Percentiles rank a stretch among this genome's conserved stretches.
Conservation (phyloP, 2,888 invertebrate genomes). For the Drosophila niveifrons region DNA sequence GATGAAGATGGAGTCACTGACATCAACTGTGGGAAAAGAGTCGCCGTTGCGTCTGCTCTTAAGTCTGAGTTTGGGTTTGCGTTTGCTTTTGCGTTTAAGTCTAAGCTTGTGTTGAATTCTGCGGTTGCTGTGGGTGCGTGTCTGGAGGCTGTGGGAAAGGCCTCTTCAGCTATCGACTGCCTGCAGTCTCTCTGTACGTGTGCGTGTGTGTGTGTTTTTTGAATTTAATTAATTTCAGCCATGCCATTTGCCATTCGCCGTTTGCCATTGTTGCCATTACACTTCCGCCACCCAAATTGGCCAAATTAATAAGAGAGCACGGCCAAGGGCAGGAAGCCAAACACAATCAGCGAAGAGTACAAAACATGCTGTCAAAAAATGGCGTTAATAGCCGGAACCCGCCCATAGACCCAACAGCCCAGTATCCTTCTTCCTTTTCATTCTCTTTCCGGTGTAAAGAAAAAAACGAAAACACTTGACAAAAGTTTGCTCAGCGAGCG, state of each 20-base stretch:
- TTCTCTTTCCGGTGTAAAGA: background rate
- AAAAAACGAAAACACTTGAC: constrained; percentile 43
- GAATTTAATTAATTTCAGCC: constrained; percentile 69
- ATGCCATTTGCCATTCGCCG: constrained; percentile 44
- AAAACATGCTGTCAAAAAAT: constrained; percentile 39
- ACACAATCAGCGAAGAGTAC: constrained; percentile 34
- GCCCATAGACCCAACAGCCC: constrained; percentile 1
- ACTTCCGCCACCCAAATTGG: constrained; percentile 69
- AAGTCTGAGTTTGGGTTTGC: constrained; percentile 6
- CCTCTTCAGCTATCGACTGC: constrained; percentile 18
- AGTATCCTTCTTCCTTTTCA: background rate
- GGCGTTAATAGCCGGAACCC: constrained; percentile 67
- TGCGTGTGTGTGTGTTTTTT: constrained; percentile 38
- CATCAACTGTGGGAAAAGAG: constrained; percentile 53
- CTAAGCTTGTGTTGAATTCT: constrained; percentile 13
- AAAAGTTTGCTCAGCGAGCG: constrained; percentile 50
- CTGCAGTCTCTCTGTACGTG: background rate
- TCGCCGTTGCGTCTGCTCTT: constrained; percentile 37
- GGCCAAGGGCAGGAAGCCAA: constrained; percentile 45
- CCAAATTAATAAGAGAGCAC: constrained; percentile 68
- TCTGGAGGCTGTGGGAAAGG: constrained; percentile 54
- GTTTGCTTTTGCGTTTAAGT: constrained; percentile 28
- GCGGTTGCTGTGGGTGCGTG: constrained; percentile 54
- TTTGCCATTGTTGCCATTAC: constrained; percentile 42
- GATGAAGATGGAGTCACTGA: constrained; percentile 23